Percentiles rank a stretch among this genome's conserved stretches.
These are phyloP conservation scores for Plestiodon gilberti DNA, from an alignment of 2,113 vertebrate species.

Conservation along the genomic window DNA sequence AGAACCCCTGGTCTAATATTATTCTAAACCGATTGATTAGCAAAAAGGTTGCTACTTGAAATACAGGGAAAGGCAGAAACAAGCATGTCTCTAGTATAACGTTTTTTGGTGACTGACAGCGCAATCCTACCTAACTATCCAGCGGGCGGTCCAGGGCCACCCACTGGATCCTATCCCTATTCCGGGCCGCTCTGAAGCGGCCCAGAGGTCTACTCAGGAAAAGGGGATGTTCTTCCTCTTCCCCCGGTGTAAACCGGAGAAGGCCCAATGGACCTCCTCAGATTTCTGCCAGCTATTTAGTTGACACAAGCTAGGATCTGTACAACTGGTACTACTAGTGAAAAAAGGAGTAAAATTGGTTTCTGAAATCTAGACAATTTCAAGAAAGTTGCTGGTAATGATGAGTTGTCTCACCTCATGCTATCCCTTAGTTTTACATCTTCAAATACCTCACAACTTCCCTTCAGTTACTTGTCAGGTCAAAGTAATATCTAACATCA, in stretches of 20 bases:
- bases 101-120: too few relatives aligned
- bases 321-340: background rate
- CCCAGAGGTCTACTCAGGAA: too few relatives aligned
- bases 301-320: background rate
- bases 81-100: background rate
- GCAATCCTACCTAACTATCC: too few relatives aligned
- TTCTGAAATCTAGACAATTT: background rate
- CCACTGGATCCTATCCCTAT: too few relatives aligned
- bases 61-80: too few relatives aligned
- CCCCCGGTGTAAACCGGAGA: too few relatives aligned
- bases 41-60: background rate
- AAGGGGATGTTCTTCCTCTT: too few relatives aligned
- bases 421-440: too few relatives aligned
- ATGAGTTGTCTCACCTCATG: background rate
- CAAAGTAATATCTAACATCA: background rate
- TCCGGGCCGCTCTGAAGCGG: too few relatives aligned
- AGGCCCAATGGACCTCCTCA: too few relatives aligned
- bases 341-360: background rate
- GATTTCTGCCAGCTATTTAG: too few relatives aligned
- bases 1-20: background rate
- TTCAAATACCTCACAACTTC: background rate
- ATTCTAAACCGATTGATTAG: background rate
- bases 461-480: background rate
- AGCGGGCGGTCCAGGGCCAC: too few relatives aligned
- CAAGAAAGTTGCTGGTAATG: background rate